phyloP scores from a whole-genome alignment of 2,113 vertebrate genomes.

The Dendropsophus ebraccatus region DNA sequence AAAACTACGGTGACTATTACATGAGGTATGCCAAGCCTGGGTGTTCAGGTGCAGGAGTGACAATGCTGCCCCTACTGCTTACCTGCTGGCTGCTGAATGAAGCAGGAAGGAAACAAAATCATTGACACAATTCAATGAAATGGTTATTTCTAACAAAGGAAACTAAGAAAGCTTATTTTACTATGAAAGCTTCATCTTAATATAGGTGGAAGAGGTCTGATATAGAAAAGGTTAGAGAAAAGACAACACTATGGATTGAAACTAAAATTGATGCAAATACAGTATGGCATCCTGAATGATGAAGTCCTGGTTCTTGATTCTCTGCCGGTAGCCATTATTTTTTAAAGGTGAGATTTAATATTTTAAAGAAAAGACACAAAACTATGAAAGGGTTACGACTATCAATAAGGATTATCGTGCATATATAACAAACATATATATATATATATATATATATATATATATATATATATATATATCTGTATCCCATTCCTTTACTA shows the following conservation, averaged over 20 bases:
- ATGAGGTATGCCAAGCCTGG: conserved; percentile 50
- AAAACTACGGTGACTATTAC: conserved; percentile 35
- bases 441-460: background rate
- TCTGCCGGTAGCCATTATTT: background rate
- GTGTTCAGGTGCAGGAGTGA: conserved; percentile 55
- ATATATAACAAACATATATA: background rate
- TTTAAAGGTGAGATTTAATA: background rate
- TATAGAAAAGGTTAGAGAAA: conserved; percentile 14
- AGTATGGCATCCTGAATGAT: conserved; percentile 26
- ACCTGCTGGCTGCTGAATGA: conserved; percentile 46
- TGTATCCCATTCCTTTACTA: background rate
- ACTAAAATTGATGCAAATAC: conserved; percentile 29
- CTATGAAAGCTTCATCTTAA: conserved; percentile 22
- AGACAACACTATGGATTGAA: conserved; percentile 31
- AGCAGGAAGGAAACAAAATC: conserved; percentile 51
- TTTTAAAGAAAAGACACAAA: background rate
- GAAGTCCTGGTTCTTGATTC: background rate
- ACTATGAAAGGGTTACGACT: background rate
- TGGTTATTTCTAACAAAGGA: conserved; percentile 54
- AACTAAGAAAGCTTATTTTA: conserved; percentile 58
- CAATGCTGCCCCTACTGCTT: conserved; percentile 53
- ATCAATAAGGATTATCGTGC: background rate
- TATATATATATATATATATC: background rate
- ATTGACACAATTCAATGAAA: conserved; percentile 53
- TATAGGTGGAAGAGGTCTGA: conserved; percentile 11